Conservation (phyloP, 2,888 invertebrate genomes). For the Pollenia griseotomentosa region DNA sequence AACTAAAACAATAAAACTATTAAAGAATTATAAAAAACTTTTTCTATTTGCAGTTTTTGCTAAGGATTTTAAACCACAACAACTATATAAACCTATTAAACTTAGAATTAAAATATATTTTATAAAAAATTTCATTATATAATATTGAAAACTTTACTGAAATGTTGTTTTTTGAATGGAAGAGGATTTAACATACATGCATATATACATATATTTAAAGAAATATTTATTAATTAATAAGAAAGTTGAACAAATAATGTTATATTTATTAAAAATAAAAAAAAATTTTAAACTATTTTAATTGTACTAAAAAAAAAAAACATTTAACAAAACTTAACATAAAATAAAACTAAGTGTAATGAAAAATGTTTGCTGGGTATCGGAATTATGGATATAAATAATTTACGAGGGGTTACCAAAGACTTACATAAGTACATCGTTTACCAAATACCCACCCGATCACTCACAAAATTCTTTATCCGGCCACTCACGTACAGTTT, state of each 20-base stretch:
- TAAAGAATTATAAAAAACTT: constrained; percentile 64
- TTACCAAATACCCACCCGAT: no score
- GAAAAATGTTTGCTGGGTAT: no score
- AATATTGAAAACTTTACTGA: constrained; percentile 3
- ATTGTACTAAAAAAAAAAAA: constrained; percentile 25
- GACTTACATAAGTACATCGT: no score
- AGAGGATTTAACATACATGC: constrained; percentile 32
- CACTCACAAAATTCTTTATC: no score
- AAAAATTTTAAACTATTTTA: constrained; percentile 40
- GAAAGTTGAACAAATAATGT: constrained; percentile 26
- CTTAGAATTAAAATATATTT: constrained; percentile 19
- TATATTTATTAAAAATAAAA: constrained; percentile 42
- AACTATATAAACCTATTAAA: constrained; percentile 55
- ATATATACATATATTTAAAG: constrained; percentile 1
- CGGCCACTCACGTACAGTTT: no score
- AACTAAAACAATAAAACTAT: constrained; percentile 1
- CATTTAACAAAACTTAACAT: background rate
- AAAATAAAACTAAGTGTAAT: background rate
- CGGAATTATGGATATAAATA: no score
- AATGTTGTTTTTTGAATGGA: constrained; percentile 42
- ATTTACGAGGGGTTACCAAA: no score
- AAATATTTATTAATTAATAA: constrained; percentile 39
- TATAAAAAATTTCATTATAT: constrained; percentile 29
- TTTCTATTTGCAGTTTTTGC: constrained; percentile 73
- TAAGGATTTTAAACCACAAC: constrained; percentile 71